These are phyloP conservation scores for Caenorhabditis uteleia DNA, from an alignment of 2,888 invertebrate species.

Conservation along the genomic window DNA sequence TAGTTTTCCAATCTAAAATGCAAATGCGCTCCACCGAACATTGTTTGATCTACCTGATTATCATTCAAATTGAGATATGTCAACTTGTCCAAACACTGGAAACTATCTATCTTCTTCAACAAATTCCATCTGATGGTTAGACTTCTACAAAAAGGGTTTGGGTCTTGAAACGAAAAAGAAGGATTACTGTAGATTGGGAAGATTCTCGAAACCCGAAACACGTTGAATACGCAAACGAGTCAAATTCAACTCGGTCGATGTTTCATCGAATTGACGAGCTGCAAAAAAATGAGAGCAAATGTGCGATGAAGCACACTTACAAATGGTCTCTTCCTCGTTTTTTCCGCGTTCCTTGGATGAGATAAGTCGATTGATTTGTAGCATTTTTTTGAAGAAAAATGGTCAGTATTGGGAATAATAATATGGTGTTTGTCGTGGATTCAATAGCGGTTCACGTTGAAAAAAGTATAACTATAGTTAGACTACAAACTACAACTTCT, in stretches of 20 bases:
- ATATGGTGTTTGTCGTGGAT: too few relatives aligned
- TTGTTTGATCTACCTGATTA: conserved; percentile 80
- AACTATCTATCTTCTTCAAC: conserved; percentile 90
- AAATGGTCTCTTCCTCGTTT: conserved; percentile 33
- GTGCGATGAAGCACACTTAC: conserved; percentile 4
- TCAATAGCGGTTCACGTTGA: too few relatives aligned
- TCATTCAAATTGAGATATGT: conserved; percentile 93
- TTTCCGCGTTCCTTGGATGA: conserved; percentile 37
- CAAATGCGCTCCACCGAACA: not conserved
- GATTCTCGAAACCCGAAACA: conserved; percentile 22
- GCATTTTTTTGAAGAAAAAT: too few relatives aligned
- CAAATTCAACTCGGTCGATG: conserved; percentile 20
- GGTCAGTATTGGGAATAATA: too few relatives aligned
- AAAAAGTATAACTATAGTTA: too few relatives aligned
- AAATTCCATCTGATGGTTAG: conserved; percentile 82
- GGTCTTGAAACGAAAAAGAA: not conserved
- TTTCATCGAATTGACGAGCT: conserved; percentile 11
- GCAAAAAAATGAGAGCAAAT: too few relatives aligned
- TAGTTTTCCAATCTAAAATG: conserved; percentile 74
- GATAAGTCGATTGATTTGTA: conserved; percentile 27
- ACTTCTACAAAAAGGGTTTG: conserved; percentile 7
- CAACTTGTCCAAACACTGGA: conserved; percentile 77
- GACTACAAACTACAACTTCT: too few relatives aligned
- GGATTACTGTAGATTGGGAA: conserved; percentile 15
- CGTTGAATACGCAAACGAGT: conserved; percentile 25